Evolutionary conservation across 2,888 invertebrate species (phyloP), one percentile per base, ranked within the genome.

Genomic region (Sphaerophoria rueppellii): DNA sequence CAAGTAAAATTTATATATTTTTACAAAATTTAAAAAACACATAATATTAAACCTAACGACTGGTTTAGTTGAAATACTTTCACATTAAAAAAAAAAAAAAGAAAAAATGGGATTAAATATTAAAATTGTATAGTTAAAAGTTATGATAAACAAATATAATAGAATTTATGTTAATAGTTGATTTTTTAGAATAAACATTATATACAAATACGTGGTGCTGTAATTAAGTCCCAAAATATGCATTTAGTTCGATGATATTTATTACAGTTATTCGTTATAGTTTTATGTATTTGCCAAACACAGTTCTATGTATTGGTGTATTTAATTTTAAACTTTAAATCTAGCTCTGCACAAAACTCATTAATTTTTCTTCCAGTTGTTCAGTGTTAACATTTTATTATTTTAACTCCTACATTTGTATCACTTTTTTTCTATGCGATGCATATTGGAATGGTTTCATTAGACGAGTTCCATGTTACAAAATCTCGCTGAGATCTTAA

Each of bases 191-290:
- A 81, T 76, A 73, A 46, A 80, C 70, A 65, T 24, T 24, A 81
- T 85, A 85, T 77, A 85, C 80, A 85, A 85, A 85, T 81, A 81
- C 73, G 87, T 87, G 87, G 87, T 87, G 87, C 87, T 87, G 87
- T 85, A 87, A 87, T 82, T 85, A 65, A 87, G 87, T 87, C 87
- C 85, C 85, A 74, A 43, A 83, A 63, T 77, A 72, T 73, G 85
- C 76, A 81, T 85, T 85, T 81, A 85, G 76, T 80, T 85, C 60
- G 43, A 78, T 74, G 40, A 76, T 76, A 75, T 82, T 76, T 67
- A 12, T 24, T n/a, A 34, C 12, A 11, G 24, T 40, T 60, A 46
- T 2, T 57, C 35, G 7, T 34, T 54, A 58, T 63, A 3, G 35
- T 65, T 67, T 50, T 67, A 67, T 67, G 67, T 65, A 65, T 12